Evolutionary conservation across 2,113 vertebrate genomes (phyloP), one percentile per base, ranked within the genome.

Genomic region (Salminus brasiliensis): DNA sequence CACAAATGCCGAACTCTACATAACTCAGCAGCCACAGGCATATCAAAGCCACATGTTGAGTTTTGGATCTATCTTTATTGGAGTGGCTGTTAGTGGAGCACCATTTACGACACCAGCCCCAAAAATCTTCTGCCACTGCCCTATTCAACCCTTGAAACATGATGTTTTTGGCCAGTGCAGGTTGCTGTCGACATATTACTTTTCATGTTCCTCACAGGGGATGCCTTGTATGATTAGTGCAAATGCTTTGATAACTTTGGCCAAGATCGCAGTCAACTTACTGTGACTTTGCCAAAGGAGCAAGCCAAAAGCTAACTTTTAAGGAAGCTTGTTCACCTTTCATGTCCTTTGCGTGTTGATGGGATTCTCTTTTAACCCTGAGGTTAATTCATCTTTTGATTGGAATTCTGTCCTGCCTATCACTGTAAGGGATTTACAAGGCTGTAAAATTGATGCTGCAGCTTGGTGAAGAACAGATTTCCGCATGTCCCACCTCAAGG

Each of bases 401-500:
- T 82, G 70, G 73, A 65, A 63, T 80, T 53, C 30, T 67, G 80
- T 81, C 74, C 36, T 30, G 36, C 45, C 76, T 30, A 63, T 82
- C 72, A 62, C 77, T 76, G 69, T 60, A 60, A 84, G 85, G 76
- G 76, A 76, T 79, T 81, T 76, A 84, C 73, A 76, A 49, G 53
- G 55, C 79, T 72, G 57, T 84, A 78, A 84, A 86, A 84, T 70
- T 34, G 68, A 83, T 70, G 63, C 75, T 60, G 55, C 62, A 69
- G 77, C 78, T 80, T 74, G 73, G 73, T 53, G 70, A 80, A 52
- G 69, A 77, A 79, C 72, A 67, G 79, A 81, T 79, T 80, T 80
- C 74, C 69, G 53, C 75, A 69, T 87, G 86, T 84, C 86, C 82
- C 82, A 74, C 62, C 77, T 79, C 80, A 76, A 81, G 72, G 79